Conservation (phyloP, 2,113 vertebrate species). For the Syngnathus typhle region DNA sequence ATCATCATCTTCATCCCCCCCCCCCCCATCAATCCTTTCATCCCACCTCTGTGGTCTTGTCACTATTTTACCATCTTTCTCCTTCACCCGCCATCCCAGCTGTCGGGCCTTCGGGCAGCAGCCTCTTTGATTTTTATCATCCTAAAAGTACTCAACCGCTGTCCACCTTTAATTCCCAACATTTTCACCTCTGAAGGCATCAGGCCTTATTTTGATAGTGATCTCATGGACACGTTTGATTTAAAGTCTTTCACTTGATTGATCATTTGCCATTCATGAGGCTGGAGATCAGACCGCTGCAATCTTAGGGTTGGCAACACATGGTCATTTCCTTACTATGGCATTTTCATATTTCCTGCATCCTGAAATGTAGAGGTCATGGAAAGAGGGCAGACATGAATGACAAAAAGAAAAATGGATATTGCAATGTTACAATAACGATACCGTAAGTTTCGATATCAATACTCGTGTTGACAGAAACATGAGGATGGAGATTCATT, state of each 20-base stretch:
- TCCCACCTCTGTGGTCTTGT: constrained; percentile 31
- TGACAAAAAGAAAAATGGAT: background rate
- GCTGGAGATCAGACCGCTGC: background rate
- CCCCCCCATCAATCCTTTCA: constrained; percentile 30
- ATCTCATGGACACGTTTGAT: background rate
- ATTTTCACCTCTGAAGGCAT: constrained; percentile 2
- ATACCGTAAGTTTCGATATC: background rate
- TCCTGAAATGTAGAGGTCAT: background rate
- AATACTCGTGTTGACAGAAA: background rate
- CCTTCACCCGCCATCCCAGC: constrained; percentile 2
- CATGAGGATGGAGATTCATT: background rate
- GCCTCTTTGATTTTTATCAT: constrained; percentile 10
- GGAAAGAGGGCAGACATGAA: background rate
- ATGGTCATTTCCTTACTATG: background rate
- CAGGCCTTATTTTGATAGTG: background rate
- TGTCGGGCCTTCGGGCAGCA: constrained; percentile 1
- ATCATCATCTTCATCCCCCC: constrained; percentile 26
- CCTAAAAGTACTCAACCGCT: constrained; percentile 1
- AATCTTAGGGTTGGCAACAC: background rate
- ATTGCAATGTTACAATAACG: background rate
- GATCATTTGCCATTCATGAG: background rate
- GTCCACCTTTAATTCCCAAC: constrained; percentile 8
- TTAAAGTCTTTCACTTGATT: background rate
- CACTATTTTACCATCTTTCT: constrained; percentile 21
- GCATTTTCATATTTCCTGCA: background rate